phyloP scores from a whole-genome alignment of 2,113 vertebrate species.

The Candoia aspera region DNA sequence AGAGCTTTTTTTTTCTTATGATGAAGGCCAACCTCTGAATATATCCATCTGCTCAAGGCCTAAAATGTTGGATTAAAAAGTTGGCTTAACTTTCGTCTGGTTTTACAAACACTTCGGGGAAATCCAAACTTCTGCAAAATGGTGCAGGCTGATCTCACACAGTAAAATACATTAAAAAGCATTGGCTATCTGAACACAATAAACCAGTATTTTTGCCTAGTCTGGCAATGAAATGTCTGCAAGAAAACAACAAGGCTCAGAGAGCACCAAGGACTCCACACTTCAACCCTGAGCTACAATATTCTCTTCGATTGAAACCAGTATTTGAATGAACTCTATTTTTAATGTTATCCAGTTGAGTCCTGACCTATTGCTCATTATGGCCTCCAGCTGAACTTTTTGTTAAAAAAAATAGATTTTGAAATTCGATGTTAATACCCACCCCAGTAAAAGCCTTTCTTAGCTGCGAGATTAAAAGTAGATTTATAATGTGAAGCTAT shows the following conservation, averaged over 20 bases:
- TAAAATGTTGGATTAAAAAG: no score
- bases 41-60: not conserved
- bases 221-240: no score
- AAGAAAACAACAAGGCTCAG: no score
- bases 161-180: not conserved
- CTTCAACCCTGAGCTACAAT: no score
- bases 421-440: slow-evolving; percentile 59
- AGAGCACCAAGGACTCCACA: no score
- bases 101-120: not conserved
- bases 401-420: slow-evolving; percentile 29
- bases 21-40: not conserved
- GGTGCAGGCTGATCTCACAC: not conserved
- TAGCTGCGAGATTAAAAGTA: slow-evolving; percentile 45
- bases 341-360: slow-evolving; percentile 61
- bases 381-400: slow-evolving; percentile 52
- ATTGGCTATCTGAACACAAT: slow-evolving; percentile 61
- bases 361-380: slow-evolving; percentile 46
- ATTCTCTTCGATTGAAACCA: no score
- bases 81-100: not conserved
- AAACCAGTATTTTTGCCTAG: slow-evolving; percentile 46
- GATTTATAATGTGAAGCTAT: not conserved
- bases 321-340: slow-evolving; percentile 44
- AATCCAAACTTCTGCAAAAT: not conserved
- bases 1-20: not conserved
- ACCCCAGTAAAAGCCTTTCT: slow-evolving; percentile 61